phyloP scores from a whole-genome alignment of 2,888 invertebrate species.

The Stomorhina lunata region DNA sequence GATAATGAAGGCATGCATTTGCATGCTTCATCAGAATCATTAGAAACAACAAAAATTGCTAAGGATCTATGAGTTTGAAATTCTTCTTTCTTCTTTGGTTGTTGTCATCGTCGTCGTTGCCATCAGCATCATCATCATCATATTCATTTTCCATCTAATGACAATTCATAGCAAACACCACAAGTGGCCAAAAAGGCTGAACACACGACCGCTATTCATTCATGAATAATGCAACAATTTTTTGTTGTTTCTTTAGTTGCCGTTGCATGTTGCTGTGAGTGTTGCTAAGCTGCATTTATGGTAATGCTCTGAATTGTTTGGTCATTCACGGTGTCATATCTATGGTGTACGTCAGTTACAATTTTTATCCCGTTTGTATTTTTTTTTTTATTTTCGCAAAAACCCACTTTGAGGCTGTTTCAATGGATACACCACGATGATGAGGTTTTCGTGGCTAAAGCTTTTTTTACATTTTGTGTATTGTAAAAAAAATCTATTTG shows the following conservation, averaged over 20 bases:
- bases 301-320: conserved; percentile 60
- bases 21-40: conserved; percentile 49
- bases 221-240: conserved; percentile 64
- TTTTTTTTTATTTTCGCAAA: not conserved
- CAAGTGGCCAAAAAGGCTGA: conserved; percentile 60
- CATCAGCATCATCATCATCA: conserved; percentile 11
- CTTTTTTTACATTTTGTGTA: conserved; percentile 25
- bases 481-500: conserved; percentile 14
- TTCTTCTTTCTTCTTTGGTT: conserved; percentile 8
- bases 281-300: conserved; percentile 55
- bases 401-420: conserved; percentile 48
- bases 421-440: conserved; percentile 27
- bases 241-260: not conserved
- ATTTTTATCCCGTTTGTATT: not conserved
- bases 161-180: conserved; percentile 60
- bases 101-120: not conserved
- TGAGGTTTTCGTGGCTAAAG: conserved; percentile 19
- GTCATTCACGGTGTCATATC: conserved; percentile 57
- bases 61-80: conserved; percentile 44
- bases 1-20: conserved; percentile 36
- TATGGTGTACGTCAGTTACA: conserved; percentile 40
- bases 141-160: conserved; percentile 54
- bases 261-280: not conserved
- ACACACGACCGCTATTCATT: conserved; percentile 50
- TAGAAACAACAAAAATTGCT: conserved; percentile 34